Evolutionary conservation across 1,140 invertebrate species (phyloP).

Genomic region (Linepithema humile): DNA sequence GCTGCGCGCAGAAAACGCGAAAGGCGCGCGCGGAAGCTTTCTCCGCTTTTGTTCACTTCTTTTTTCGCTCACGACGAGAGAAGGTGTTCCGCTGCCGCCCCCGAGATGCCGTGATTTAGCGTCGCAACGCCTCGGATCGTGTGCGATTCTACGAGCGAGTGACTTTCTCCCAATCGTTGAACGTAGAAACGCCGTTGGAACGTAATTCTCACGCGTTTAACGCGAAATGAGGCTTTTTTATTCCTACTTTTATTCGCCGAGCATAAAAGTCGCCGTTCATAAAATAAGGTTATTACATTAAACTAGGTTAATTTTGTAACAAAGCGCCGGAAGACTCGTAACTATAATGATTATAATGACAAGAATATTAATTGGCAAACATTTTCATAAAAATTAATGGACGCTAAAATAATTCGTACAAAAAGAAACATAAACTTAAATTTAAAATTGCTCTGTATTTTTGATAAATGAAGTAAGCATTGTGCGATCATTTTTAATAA

Average conservation of each 20-base stretch:
- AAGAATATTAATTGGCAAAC: background rate
- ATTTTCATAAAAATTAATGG: background rate
- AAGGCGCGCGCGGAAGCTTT: background rate
- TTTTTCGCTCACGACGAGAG: slow-evolving; percentile 26
- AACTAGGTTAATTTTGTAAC: slow-evolving; percentile 3
- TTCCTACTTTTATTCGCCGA: slow-evolving; percentile 2
- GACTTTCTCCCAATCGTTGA: slow-evolving; percentile 39
- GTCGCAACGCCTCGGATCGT: slow-evolving; percentile 43
- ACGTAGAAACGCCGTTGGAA: background rate
- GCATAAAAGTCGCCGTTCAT: background rate
- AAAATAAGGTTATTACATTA: background rate
- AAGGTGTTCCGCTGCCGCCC: background rate
- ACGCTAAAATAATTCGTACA: background rate
- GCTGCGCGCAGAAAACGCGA: slow-evolving; percentile 16
- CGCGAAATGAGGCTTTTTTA: slow-evolving; percentile 18
- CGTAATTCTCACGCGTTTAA: slow-evolving; percentile 38
- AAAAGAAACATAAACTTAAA: background rate
- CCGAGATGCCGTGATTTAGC: slow-evolving; percentile 36
- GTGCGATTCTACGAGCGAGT: slow-evolving; percentile 15
- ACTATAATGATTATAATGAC: background rate
- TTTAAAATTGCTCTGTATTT: background rate
- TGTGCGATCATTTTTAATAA: slow-evolving; percentile 24
- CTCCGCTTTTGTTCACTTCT: slow-evolving; percentile 34
- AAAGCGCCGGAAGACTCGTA: background rate
- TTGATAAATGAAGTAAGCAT: background rate